A percentile compares a stretch with the other conserved stretches of the same genome.
These are phyloP conservation scores for Archilochus colubris DNA, from an alignment of 2,113 vertebrate species.

Conservation along the genomic window DNA sequence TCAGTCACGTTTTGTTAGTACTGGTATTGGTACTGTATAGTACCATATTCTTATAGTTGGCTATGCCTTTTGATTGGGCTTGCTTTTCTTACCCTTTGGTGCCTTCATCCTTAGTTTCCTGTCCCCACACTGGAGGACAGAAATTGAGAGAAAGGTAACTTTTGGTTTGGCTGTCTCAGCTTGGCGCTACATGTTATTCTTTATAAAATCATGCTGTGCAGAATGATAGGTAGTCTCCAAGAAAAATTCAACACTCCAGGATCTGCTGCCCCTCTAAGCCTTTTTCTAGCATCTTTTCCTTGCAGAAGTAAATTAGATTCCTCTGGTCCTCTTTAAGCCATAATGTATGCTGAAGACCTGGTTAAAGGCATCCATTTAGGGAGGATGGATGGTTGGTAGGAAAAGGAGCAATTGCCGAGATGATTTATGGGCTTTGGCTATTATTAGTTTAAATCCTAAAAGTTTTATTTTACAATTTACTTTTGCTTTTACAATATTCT, in stretches of 20 bases:
- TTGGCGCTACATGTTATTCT: neutral
- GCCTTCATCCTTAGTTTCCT: neutral
- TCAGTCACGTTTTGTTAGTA: neutral
- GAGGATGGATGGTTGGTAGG: neutral
- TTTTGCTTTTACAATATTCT: neutral
- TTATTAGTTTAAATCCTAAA: conserved; percentile 47
- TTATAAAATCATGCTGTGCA: neutral
- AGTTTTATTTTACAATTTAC: conserved; percentile 43
- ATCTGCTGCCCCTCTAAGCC: neutral
- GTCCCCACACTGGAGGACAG: neutral
- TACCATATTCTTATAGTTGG: neutral
- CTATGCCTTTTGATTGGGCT: neutral
- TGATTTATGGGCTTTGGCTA: conserved; percentile 19
- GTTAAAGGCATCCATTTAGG: conserved; percentile 8
- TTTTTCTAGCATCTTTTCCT: neutral
- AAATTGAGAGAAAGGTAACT: neutral
- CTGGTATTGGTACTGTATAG: neutral
- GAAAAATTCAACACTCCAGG: neutral
- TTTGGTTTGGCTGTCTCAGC: neutral
- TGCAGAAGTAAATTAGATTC: conserved; percentile 24
- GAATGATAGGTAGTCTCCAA: neutral
- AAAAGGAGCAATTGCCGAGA: neutral
- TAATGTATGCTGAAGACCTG: conserved; percentile 16
- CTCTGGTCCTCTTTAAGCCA: conserved; percentile 7
- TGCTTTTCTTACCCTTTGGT: neutral